These are phyloP conservation scores for Pterostichus niger DNA, from an alignment of 2,888 invertebrate species.

Conservation along the genomic window DNA sequence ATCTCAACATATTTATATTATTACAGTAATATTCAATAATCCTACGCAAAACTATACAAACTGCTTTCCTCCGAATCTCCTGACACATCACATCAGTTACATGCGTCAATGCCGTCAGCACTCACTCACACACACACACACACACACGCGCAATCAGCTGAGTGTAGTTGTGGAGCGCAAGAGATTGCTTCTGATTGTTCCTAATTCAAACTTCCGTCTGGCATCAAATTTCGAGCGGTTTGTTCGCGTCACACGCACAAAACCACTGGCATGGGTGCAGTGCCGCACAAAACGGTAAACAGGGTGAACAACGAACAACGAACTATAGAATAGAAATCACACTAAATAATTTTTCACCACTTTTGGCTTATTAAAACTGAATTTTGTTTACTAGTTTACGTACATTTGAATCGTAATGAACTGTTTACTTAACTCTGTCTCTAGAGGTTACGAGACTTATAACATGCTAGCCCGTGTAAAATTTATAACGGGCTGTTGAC, in stretches of 20 bases:
- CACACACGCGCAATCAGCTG: slow-evolving; percentile 76
- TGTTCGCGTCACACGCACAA: slow-evolving; percentile 5
- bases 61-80: slow-evolving; percentile 23
- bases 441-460: too few species aligned
- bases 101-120: slow-evolving; percentile 57
- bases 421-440: too few species aligned
- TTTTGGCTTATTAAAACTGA: too few species aligned
- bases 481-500: too few species aligned
- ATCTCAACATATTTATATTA: slow-evolving; percentile 22
- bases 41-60: slow-evolving; percentile 30
- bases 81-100: slow-evolving; percentile 34
- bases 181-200: slow-evolving; percentile 77
- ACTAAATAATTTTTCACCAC: too few species aligned
- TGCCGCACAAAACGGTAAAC: too few species aligned
- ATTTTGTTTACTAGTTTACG: too few species aligned
- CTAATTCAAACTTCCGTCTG: slow-evolving; percentile 76
- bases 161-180: slow-evolving; percentile 71
- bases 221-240: slow-evolving; percentile 66
- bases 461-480: too few species aligned
- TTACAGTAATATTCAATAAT: slow-evolving; percentile 31
- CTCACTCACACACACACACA: slow-evolving; percentile 72
- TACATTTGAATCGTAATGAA: too few species aligned
- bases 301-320: too few species aligned
- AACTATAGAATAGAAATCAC: too few species aligned
- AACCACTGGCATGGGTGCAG: not conserved